Evolutionary conservation across 2,113 vertebrate genomes (phyloP), one percentile per base, ranked within the genome.

Genomic region (Dinomys branickii): DNA sequence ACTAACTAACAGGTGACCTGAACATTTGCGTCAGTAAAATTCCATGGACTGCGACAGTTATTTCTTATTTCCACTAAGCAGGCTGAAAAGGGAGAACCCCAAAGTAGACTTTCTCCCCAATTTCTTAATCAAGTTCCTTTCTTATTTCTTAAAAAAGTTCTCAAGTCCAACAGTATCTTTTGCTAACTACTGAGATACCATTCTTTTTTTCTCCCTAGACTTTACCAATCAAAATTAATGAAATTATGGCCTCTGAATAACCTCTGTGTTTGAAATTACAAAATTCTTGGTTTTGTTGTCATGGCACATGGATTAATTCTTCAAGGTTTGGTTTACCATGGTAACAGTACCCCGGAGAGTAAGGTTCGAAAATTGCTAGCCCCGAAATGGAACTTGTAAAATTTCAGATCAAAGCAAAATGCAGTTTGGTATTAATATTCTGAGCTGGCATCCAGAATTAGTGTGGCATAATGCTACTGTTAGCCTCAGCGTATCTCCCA

Each of bases 21-120:
- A 85, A 97, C 84, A 94, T 28, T 59, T 33, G 96, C 81, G 11
- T 28, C 93, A 16, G 87, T 97, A 96, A 90, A 92, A 33, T 19
- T 90, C 91, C 94, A 65, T 30, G 75, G 47, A 90, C 8, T 89
- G 77, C 75, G 97, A 86, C 4, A 77, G 0, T 75, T 28, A 95
- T 19, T 97, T 87, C 50, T 94, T 88, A 88, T 91, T 3, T 84
- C 41, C 16, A 54, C 96, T 95, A 92, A 83, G 28, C 28, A 95
- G 44, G 94, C 63, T 85, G 96, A 97, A 90, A 81, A 90, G 77
- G 50, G 88, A 69, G 52, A 91, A 87, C 56, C 77, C 87, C 77
- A 96, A 86, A 98, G 94, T 1, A n/a, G 0, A 83, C 16, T 78
- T 56, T 92, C 9, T 44, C 26, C 75, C 35, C 88, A 9, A 50